phyloP scores from a whole-genome alignment of 2,888 invertebrate species.

The Eutolmus rufibarbis region DNA sequence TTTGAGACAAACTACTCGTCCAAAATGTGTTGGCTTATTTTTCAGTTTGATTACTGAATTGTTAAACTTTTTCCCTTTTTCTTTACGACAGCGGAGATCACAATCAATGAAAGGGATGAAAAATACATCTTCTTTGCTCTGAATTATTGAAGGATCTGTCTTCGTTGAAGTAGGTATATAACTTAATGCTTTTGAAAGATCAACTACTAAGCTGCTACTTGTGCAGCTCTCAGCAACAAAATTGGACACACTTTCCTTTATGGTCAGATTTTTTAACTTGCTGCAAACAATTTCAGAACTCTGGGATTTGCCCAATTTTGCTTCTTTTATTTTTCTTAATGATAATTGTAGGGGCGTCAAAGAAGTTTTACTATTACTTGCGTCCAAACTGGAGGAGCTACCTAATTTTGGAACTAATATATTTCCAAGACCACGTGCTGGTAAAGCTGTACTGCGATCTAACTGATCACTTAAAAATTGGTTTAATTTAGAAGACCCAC shows the following conservation, averaged over 20 bases:
- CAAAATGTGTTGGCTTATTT: constrained; percentile 54
- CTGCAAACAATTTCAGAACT: background rate
- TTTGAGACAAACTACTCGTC: constrained; percentile 63
- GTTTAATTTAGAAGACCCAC: background rate
- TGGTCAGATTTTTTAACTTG: background rate
- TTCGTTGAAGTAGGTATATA: constrained; percentile 49
- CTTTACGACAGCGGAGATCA: constrained; percentile 49
- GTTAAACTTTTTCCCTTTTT: background rate
- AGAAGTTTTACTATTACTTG: constrained; percentile 49
- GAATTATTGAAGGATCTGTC: constrained; percentile 39
- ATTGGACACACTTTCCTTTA: background rate
- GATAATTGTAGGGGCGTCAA: constrained; percentile 46
- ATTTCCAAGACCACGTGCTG: background rate
- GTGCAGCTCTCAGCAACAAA: background rate
- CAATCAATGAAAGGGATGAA: constrained; percentile 59
- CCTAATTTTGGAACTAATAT: constrained; percentile 36
- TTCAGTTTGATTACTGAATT: background rate
- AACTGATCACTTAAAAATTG: constrained; percentile 26
- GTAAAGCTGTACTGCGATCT: background rate
- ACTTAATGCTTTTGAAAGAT: constrained; percentile 62
- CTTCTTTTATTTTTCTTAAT: constrained; percentile 47
- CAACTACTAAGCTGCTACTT: constrained; percentile 56
- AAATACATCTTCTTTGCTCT: constrained; percentile 53
- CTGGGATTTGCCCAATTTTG: constrained; percentile 9
- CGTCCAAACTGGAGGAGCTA: background rate